These are phyloP conservation scores for Mustela erminea DNA, from an alignment of 2,797 vertebrate species.

Conservation along the genomic window DNA sequence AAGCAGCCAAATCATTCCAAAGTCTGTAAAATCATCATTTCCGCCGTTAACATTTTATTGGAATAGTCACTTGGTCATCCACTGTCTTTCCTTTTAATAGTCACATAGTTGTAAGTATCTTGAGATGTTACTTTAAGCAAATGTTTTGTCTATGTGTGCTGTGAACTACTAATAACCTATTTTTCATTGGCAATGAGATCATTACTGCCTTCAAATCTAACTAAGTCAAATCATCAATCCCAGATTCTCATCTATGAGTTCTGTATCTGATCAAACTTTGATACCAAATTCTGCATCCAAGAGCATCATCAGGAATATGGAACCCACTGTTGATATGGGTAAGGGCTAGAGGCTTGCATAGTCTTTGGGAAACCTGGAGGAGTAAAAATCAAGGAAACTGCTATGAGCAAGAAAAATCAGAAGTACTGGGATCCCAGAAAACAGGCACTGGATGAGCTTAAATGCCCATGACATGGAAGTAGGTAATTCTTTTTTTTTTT, in stretches of 20 bases:
- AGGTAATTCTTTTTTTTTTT: neutral
- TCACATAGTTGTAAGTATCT: neutral
- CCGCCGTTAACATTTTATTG: neutral
- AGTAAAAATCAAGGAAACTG: neutral
- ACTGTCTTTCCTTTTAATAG: neutral
- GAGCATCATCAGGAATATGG: neutral
- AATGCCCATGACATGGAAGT: no score
- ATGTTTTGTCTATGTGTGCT: neutral
- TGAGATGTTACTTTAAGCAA: neutral
- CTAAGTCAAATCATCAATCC: neutral
- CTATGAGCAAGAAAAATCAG: neutral
- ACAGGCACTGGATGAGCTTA: neutral
- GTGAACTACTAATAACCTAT: neutral
- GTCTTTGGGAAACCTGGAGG: neutral
- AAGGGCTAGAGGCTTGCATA: neutral
- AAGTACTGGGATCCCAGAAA: neutral
- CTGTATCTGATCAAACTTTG: neutral
- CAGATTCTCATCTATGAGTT: neutral
- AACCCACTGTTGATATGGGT: neutral
- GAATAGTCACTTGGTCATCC: neutral
- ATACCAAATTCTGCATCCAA: neutral
- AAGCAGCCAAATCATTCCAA: neutral
- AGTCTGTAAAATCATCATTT: neutral
- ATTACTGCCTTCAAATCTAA: constrained; percentile 12
- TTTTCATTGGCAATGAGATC: neutral